Evolutionary conservation across 2,113 vertebrate genomes (phyloP), one percentile per base, ranked within the genome.

Genomic region (Gnathonemus echidnorhynchus): DNA sequence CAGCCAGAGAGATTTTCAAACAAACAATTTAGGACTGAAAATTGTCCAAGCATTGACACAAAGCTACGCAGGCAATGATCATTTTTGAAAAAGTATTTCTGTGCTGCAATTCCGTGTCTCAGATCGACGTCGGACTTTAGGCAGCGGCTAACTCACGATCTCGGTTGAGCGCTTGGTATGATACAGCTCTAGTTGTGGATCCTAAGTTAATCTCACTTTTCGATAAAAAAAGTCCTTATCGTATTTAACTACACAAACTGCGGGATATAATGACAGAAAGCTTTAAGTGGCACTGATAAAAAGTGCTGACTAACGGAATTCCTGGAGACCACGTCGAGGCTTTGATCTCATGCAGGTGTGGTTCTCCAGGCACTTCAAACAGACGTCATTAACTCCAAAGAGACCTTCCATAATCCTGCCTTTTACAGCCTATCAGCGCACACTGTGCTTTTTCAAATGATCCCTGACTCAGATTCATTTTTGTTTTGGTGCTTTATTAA

Each of bases 1-100:
- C 80, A 89, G 80, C 86, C 80, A 86, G 85, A 85, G 85, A 91
- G 90, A 92, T 91, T 84, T 70, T 31, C 3, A 84, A 93, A 90
- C 56, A 84, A 87, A 90, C 56, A 84, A 89, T 42, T 39, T 74
- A 53, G 88, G 83, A 90, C 58, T 62, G 91, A 70, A 62, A 48
- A 86, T 86, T 86, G n/a, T 49, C 84, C 48, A 49, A 13, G 21
- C 84, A 31, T 86, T 21, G 1, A 27, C 2, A 27, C 48, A 27
- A 10, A 31, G 24, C 85, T 27, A 49, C 48, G n/a, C 48, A 86
- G 45, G 48, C 24, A 27, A n/a, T 45, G 19, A 13, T 13, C n/a
- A 11, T 31, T 66, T 31, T 19, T 45, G 17, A 42, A 15, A 42
- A 7, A 17, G 15, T 19, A 31, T n/a, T 49, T 35, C n/a, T 6